Evolutionary conservation across 2,888 invertebrate species (phyloP), one percentile per base, ranked within the genome.

Genomic region (Andrena bucephala): DNA sequence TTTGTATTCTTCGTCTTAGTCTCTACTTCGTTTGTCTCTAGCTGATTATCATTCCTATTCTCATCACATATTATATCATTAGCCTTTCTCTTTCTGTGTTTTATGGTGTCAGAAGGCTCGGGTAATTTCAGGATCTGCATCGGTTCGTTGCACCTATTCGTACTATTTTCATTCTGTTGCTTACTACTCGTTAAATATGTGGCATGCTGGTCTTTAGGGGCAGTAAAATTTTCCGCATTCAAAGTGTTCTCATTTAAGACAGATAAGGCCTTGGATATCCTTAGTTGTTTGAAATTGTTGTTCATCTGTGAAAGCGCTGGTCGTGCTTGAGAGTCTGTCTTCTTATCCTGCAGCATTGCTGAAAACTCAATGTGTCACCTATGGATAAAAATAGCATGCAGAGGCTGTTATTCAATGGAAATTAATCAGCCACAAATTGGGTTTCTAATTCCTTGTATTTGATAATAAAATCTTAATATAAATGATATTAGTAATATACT

Each of bases 61-160:
- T 81, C 81, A 0, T 59, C 73, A 0, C 50, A 42, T 20, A 48
- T 20, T 20, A 10, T 59, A 20, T 48, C 73, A 20, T 54, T 72
- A 67, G 20, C 36, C 2, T 81, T 70, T 29, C 63, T 71, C 33
- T 60, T 20, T 0, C 8, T 31, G 2, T 52, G 36, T 13, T 86
- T 81, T 7, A 60, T 6, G 0, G 70, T 13, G 62, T 89, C 86
- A 24, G 76, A 29, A 7, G 70, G 2, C 5, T 36, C 2, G 8
- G 85, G 72, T 24, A 81, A 10, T 82, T 85, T 90, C 3, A 90
- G 90, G 4, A 91, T 90, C 33, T 90, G 90, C 89, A 91, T 90
- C 27, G 89, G 75, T 83, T 89, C 89, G n/a, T 63, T 62, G n/a
- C 89, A 90, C 16, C 81, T 89, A 27, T 89, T 89, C 10, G 27